A percentile compares a stretch with the other conserved stretches of the same genome.
These are phyloP conservation scores for Rattus norvegicus DNA, from an alignment of 2,113 vertebrate species.

Conservation along the genomic window DNA sequence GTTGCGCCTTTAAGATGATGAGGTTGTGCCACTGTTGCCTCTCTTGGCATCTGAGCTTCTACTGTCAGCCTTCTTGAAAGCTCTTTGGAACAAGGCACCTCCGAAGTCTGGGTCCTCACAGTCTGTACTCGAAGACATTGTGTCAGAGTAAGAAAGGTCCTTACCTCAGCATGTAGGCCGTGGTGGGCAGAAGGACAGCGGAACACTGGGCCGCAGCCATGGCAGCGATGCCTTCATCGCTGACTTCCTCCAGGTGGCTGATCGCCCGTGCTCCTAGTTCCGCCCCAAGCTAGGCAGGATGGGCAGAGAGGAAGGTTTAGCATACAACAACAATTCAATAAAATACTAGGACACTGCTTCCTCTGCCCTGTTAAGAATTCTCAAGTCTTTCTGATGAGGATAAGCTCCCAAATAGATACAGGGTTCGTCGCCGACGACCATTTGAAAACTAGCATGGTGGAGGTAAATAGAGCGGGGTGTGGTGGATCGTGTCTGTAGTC, in stretches of 20 bases:
- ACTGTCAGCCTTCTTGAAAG: neutral
- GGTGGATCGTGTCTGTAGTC: neutral
- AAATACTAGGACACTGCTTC: neutral
- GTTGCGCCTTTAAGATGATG: neutral
- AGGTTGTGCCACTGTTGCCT: no score
- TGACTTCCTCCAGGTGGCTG: conserved; percentile 97
- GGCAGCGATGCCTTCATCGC: conserved; percentile 92
- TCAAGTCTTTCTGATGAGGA: neutral
- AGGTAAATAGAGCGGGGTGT: neutral
- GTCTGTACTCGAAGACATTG: neutral
- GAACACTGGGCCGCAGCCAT: conserved; percentile 92
- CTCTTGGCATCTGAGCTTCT: neutral
- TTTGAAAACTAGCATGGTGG: neutral
- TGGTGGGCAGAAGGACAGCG: conserved; percentile 95
- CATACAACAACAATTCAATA: neutral
- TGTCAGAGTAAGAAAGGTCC: neutral
- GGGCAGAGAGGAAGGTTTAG: conserved; percentile 26
- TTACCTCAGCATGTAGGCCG: conserved; percentile 97
- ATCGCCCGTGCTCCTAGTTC: conserved; percentile 93
- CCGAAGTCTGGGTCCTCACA: neutral
- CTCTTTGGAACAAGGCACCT: neutral
- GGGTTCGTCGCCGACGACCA: neutral
- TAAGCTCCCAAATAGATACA: neutral
- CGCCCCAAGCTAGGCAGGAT: conserved; percentile 90
- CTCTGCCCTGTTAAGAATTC: neutral